Evolutionary conservation across 2,797 vertebrate species (phyloP), one percentile per base, ranked within the genome.

Genomic region (Pithecia hirsuta): DNA sequence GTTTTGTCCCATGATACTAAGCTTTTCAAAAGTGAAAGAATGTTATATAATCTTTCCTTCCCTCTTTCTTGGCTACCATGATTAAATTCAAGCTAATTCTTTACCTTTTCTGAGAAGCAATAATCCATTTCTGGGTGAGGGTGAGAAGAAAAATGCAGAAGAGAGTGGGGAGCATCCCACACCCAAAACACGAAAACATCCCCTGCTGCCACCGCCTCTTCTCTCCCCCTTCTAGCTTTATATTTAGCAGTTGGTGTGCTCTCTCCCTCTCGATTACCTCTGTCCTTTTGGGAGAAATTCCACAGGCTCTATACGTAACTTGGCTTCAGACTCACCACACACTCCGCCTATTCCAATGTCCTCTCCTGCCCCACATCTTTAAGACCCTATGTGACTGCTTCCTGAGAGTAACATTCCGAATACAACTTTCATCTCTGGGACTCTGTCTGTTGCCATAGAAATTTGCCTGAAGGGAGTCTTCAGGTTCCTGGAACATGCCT

Each of bases 401-500:
- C 94, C 64, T 76, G 67, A 52, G 93, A 86, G 94, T 96, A 97
- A 97, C 98, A 96, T 87, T 97, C 82, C 75, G 95, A 98, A 98
- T 91, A 80, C 92, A 97, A 96, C 97, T 98, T 98, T 95, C 95
- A 93, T 95, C 97, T 97, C 48, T 52, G 19, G 91, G 93, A 89
- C 79, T 76, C 94, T 59, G 74, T 90, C 96, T 95, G 97, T 98
- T 99, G 97, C 98, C 92, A 98, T 98, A 98, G 98, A 98, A 98
- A 98, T 98, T 83, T 84, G 95, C 96, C 98, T 92, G 33, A 17
- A 96, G 88, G 94, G 90, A 97, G 89, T 91, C 88, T 96, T 72
- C 1, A 3, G 93, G 76, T 79, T 97, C 83, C 80, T 87, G 83
- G 94, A 93, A 98, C 22, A 14, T 80, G 90, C 90, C 97, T 90